Percentiles rank a stretch among this genome's conserved stretches.
These are phyloP conservation scores for Champsocephalus gunnari DNA, from an alignment of 2,797 vertebrate species.

Conservation along the genomic window DNA sequence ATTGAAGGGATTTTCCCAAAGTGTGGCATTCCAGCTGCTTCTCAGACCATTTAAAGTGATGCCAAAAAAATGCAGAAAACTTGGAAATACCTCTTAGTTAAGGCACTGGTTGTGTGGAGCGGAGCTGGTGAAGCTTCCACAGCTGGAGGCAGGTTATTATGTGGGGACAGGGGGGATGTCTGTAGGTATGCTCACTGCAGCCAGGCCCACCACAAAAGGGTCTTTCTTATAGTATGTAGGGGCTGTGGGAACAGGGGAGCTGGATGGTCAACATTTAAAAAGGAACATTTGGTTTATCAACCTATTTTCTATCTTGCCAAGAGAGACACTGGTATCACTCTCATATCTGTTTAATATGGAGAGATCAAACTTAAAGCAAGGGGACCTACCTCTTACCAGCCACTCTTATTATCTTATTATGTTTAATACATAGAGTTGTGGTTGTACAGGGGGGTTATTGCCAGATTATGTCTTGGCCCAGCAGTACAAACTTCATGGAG, in stretches of 20 bases:
- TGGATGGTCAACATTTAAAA: conserved; percentile 28
- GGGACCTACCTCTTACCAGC: not conserved
- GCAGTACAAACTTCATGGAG: not conserved
- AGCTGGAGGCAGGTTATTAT: conserved; percentile 62
- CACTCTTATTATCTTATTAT: not conserved
- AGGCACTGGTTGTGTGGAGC: conserved; percentile 35
- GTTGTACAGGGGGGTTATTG: not conserved
- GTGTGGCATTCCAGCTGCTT: conserved; percentile 39
- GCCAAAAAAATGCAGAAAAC: conserved; percentile 39
- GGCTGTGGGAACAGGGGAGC: conserved; percentile 46
- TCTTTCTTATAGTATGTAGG: conserved; percentile 69
- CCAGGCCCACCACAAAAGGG: conserved; percentile 71
- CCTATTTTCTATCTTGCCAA: not conserved
- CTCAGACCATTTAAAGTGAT: conserved; percentile 25
- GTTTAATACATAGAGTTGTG: not conserved
- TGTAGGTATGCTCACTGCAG: conserved; percentile 53
- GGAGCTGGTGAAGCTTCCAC: conserved; percentile 59
- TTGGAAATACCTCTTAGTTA: conserved; percentile 20
- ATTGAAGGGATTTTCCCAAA: conserved; percentile 41
- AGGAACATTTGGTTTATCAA: conserved; percentile 7
- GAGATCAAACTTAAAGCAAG: too few relatives aligned
- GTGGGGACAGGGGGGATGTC: conserved; percentile 19
- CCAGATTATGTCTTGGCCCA: not conserved
- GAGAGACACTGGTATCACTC: conserved; percentile 2
- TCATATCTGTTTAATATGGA: too few relatives aligned